Percentiles rank a stretch among this genome's conserved stretches.
These are phyloP conservation scores for Danaus chrysippus DNA, from an alignment of 2,888 invertebrate species.

Conservation along the genomic window DNA sequence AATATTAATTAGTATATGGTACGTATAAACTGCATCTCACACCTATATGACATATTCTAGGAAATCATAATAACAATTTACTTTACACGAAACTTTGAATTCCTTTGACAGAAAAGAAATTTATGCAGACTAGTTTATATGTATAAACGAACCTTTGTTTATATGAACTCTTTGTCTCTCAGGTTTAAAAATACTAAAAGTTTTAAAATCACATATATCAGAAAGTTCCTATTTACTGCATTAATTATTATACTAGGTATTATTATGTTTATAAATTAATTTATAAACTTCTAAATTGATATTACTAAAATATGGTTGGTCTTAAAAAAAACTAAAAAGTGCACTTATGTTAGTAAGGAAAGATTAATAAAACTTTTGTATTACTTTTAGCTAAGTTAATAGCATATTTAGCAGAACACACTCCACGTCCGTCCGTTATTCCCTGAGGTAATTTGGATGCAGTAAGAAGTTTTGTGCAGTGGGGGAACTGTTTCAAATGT, in stretches of 20 bases:
- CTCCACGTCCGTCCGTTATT: constrained; percentile 31
- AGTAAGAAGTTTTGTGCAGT: constrained; percentile 65
- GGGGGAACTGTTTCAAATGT: constrained; percentile 61
- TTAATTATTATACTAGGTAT: too few species aligned
- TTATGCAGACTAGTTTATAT: constrained; percentile 50
- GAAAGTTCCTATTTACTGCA: too few species aligned
- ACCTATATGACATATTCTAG: too few species aligned
- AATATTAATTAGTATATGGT: background rate
- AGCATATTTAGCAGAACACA: constrained; percentile 5
- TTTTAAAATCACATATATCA: background rate
- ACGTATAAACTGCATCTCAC: too few species aligned
- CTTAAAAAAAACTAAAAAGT: too few species aligned
- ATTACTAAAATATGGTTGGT: too few species aligned
- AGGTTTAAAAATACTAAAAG: background rate
- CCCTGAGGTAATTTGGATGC: constrained; percentile 65
- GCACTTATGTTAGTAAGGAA: too few species aligned
- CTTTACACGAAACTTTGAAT: constrained; percentile 14
- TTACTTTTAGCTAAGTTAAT: background rate
- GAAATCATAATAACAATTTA: background rate
- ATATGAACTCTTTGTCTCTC: constrained; percentile 33
- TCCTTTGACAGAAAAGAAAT: constrained; percentile 48
- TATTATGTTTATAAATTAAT: too few species aligned
- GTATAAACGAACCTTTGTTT: constrained; percentile 41
- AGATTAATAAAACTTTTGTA: background rate
- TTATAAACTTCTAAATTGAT: too few species aligned